Evolutionary conservation across 2,888 invertebrate genomes (phyloP).

Genomic region (Microctonus hyperodae): DNA sequence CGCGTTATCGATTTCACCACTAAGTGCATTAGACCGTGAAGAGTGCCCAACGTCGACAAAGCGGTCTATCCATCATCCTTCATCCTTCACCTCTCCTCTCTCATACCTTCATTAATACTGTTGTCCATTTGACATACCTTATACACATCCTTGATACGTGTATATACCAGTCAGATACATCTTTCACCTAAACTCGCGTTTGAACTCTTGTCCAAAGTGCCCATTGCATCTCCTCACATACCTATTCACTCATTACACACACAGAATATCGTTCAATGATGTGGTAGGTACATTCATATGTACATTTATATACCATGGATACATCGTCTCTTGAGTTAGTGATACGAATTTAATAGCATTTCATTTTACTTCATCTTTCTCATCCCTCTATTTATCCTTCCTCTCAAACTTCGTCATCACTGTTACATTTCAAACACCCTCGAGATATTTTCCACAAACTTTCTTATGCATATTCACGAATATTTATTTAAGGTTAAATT

Average conservation of each 20-base stretch:
- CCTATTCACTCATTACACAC: neutral
- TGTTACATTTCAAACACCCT: too few relatives aligned
- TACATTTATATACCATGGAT: neutral
- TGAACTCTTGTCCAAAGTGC: constrained; percentile 8
- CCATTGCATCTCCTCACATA: constrained; percentile 5
- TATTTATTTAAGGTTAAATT: too few relatives aligned
- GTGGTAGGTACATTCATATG: too few relatives aligned
- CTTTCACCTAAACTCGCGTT: constrained; percentile 24
- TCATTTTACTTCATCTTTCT: constrained; percentile 11
- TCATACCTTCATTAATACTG: neutral
- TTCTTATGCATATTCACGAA: too few relatives aligned
- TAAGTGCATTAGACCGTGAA: constrained; percentile 40
- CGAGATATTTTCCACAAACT: neutral
- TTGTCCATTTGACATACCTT: neutral
- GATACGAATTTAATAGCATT: constrained; percentile 26
- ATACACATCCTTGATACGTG: neutral
- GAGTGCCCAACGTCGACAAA: constrained; percentile 32
- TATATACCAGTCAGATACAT: constrained; percentile 22
- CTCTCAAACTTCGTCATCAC: neutral
- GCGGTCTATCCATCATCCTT: constrained; percentile 10
- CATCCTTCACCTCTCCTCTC: constrained; percentile 22
- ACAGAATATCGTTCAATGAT: neutral
- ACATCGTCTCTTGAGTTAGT: neutral
- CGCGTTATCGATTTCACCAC: constrained; percentile 37
- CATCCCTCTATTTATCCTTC: neutral